These are phyloP conservation scores for Sitta europaea DNA, from an alignment of 2,113 vertebrate species.

Conservation along the genomic window DNA sequence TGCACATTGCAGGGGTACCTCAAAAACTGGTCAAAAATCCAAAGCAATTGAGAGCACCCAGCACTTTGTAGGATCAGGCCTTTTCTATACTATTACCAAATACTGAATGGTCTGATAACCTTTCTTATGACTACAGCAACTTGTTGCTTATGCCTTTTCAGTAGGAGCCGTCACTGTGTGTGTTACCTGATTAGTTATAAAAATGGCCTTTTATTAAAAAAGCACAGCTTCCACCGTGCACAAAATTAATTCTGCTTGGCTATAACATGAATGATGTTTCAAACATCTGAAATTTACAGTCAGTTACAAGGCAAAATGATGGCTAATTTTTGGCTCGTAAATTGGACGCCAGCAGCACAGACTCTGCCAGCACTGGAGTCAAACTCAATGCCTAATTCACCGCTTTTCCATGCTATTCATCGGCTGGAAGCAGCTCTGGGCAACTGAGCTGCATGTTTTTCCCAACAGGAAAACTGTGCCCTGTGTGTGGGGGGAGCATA, in stretches of 20 bases:
- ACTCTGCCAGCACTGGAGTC: not conserved
- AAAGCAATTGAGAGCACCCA: not conserved
- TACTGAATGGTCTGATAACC: not conserved
- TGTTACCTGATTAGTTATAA: slow-evolving; percentile 51
- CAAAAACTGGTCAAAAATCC: not conserved
- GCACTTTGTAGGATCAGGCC: not conserved
- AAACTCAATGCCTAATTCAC: not conserved
- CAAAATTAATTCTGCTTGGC: not conserved
- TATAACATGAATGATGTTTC: not conserved
- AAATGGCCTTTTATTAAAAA: slow-evolving; percentile 40
- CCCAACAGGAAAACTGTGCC: not conserved
- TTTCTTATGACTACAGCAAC: not conserved
- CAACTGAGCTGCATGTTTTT: not conserved
- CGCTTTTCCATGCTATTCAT: not conserved
- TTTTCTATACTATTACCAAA: not conserved
- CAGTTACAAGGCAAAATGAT: not conserved
- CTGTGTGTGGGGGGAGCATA: not conserved
- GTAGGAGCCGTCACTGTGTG: not conserved
- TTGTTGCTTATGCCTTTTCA: slow-evolving; percentile 15
- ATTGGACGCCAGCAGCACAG: accelerated
- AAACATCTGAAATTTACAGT: not conserved
- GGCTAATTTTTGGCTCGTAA: not conserved
- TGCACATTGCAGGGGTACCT: not conserved
- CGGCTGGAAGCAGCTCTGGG: not conserved
- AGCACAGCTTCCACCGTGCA: not conserved